Conservation (phyloP, 2,797 vertebrate genomes). For the Natrix natrix region DNA sequence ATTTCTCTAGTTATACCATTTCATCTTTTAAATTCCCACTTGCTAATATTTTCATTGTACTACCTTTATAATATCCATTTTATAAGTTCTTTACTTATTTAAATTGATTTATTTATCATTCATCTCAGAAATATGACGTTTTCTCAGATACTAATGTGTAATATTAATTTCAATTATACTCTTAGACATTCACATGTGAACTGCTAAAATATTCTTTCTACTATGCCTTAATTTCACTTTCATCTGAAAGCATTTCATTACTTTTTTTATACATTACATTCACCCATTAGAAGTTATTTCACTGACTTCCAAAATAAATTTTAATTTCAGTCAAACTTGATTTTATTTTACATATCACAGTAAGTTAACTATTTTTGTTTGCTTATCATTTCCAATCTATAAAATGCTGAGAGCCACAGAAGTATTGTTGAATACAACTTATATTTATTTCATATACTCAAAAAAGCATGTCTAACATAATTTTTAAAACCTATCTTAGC, state of each 20-base stretch:
- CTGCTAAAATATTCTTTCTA: not conserved
- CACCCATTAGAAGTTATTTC: not conserved
- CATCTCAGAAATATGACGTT: not conserved
- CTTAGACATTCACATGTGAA: not conserved
- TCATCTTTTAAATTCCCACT: not conserved
- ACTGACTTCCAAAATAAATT: not conserved
- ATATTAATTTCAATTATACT: not conserved
- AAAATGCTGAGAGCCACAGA: not conserved
- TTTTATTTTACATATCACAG: not conserved
- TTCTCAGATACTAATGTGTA: not conserved
- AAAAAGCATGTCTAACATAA: not conserved
- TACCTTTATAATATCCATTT: not conserved
- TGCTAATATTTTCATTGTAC: not conserved
- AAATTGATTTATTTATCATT: not conserved
- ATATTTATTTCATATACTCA: not conserved
- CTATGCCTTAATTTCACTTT: not conserved
- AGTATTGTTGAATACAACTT: not conserved
- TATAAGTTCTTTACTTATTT: not conserved
- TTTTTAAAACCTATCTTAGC: not conserved
- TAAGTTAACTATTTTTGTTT: not conserved
- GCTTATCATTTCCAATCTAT: not conserved
- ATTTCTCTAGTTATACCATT: not conserved
- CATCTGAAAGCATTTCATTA: not conserved
- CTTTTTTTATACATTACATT: not conserved
- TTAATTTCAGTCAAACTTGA: not conserved